Evolutionary conservation across 2,113 vertebrate genomes (phyloP).

Genomic region (Machaerirhynchus nigripectus): DNA sequence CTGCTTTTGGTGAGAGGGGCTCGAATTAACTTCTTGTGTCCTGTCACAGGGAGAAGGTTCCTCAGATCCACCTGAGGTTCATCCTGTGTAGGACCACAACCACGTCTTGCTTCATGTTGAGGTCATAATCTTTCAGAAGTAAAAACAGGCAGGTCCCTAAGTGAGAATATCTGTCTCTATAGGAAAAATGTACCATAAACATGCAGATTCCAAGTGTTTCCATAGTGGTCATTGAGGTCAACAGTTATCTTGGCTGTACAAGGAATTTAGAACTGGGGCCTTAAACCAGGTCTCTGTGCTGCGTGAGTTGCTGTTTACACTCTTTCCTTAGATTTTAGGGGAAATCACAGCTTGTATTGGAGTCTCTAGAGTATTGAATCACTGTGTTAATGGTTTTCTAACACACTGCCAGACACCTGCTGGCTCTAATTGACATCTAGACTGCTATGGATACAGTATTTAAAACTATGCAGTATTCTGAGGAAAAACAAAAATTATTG

Average conservation of each 20-base stretch:
- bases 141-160: background rate
- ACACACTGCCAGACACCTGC: background rate
- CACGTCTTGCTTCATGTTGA: background rate
- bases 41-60: background rate
- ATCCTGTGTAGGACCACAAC: background rate
- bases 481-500: background rate
- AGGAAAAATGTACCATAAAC: background rate
- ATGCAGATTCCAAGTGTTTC: background rate
- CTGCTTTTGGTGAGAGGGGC: background rate
- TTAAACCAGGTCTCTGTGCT: background rate
- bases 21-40: background rate
- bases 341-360: background rate
- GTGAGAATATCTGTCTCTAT: background rate
- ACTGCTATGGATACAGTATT: background rate
- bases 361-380: background rate
- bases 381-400: background rate
- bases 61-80: background rate
- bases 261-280: background rate
- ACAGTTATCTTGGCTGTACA: background rate
- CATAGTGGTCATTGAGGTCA: background rate
- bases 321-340: background rate
- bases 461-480: background rate
- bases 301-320: background rate
- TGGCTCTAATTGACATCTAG: background rate
- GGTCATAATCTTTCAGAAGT: background rate